phyloP scores from a whole-genome alignment of 1,140 invertebrate genomes.

The Magallana ariakensis region DNA sequence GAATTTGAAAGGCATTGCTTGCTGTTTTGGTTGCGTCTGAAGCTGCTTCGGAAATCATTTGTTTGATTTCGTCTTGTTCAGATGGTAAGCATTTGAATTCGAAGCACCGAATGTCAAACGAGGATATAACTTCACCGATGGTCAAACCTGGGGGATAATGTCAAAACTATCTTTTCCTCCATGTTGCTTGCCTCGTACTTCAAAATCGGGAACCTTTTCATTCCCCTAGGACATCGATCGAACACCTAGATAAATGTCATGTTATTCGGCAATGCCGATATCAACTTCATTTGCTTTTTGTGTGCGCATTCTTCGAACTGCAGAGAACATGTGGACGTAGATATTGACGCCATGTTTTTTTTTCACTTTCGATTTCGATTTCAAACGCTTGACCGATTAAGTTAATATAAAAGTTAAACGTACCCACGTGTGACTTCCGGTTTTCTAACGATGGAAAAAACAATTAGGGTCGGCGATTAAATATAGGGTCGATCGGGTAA shows the following conservation, averaged over 20 bases:
- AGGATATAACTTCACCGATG: neutral
- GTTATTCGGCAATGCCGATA: neutral
- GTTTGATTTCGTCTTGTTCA: neutral
- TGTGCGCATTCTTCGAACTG: neutral
- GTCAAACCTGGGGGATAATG: neutral
- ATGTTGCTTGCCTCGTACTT: neutral
- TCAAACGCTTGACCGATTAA: neutral
- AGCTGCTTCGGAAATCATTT: neutral
- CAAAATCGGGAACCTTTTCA: neutral
- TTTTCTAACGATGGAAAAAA: neutral
- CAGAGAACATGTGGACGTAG: neutral
- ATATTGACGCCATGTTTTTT: neutral
- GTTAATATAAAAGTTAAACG: neutral
- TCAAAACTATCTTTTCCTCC: slow-evolving; percentile 2
- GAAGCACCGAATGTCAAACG: neutral
- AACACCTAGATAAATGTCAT: neutral
- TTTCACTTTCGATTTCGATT: neutral
- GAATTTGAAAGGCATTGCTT: slow-evolving; percentile 11
- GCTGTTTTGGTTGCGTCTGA: neutral
- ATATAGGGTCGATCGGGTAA: neutral
- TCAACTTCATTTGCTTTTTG: neutral
- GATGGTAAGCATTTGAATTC: neutral
- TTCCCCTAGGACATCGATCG: neutral
- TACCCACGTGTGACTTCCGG: neutral
- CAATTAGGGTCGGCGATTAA: neutral